These are phyloP conservation scores for Trachythela sp. DNA, from an alignment of 64 coral and sea anemone genomes.

Conservation along the genomic window DNA sequence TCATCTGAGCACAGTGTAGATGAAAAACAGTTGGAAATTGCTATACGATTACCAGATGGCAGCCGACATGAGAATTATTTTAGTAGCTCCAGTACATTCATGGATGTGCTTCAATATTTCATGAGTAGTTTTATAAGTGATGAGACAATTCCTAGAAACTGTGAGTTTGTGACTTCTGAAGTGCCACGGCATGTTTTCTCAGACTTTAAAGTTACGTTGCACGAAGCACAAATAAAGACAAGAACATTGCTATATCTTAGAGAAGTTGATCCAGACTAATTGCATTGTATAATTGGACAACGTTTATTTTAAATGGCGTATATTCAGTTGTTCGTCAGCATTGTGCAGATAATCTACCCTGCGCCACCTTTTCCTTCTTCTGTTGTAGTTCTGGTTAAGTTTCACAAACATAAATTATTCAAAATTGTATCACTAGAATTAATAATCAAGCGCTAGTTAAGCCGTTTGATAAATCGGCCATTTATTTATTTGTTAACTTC, in stretches of 20 bases:
- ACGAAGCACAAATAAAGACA: neutral
- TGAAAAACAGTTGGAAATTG: neutral
- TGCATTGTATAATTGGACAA: too few species aligned
- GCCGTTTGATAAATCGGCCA: too few species aligned
- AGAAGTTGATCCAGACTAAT: neutral
- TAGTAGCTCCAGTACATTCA: neutral
- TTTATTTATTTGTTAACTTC: too few species aligned
- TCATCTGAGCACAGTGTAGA: neutral
- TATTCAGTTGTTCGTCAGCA: too few species aligned
- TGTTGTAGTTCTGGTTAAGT: too few species aligned
- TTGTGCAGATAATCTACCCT: too few species aligned
- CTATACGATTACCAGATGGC: neutral
- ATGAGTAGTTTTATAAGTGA: neutral
- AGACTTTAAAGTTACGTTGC: neutral
- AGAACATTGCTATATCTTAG: neutral
- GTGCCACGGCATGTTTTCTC: neutral
- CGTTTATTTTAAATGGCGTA: too few species aligned
- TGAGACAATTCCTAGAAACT: neutral
- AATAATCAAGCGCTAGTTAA: too few species aligned
- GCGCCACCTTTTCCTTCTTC: too few species aligned
- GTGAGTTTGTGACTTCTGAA: neutral
- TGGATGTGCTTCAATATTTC: neutral
- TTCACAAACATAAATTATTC: too few species aligned
- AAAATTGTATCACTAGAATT: too few species aligned
- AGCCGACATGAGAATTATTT: neutral